phyloP scores from a whole-genome alignment of 2,113 vertebrate species.

The Glareola pratincola region DNA sequence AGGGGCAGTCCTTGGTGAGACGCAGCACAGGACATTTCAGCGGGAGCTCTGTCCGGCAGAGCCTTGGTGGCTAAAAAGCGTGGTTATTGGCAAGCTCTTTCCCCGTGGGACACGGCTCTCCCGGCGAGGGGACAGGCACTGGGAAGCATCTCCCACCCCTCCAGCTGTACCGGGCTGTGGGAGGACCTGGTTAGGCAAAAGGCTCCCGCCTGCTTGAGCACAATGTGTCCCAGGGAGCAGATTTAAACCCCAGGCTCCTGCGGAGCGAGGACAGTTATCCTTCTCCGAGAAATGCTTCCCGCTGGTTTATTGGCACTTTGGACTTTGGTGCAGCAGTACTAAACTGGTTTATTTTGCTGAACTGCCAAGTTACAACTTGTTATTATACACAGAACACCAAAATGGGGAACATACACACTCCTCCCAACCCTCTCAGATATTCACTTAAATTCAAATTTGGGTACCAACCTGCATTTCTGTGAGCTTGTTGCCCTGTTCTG shows the following conservation, averaged over 20 bases:
- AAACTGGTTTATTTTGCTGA: neutral
- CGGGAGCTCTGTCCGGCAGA: neutral
- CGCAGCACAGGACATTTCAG: neutral
- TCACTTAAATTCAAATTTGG: neutral
- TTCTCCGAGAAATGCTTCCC: fast-evolving
- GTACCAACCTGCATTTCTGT: neutral
- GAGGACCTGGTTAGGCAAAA: neutral
- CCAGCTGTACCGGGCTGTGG: fast-evolving
- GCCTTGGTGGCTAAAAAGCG: neutral
- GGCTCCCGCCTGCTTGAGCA: fast-evolving
- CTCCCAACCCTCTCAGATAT: neutral
- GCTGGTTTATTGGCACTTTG: neutral
- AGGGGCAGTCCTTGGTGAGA: neutral
- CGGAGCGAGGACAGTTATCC: neutral
- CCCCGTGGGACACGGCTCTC: fast-evolving
- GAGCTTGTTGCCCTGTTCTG: neutral
- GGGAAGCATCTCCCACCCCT: neutral
- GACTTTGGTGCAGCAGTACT: neutral
- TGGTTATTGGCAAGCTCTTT: fast-evolving
- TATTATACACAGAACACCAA: neutral
- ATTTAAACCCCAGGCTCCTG: neutral
- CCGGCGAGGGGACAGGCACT: fast-evolving
- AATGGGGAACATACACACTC: neutral
- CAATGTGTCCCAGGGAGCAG: neutral
- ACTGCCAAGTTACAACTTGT: neutral